phyloP scores from a whole-genome alignment of 2,113 vertebrate genomes.

The Equus przewalskii region DNA sequence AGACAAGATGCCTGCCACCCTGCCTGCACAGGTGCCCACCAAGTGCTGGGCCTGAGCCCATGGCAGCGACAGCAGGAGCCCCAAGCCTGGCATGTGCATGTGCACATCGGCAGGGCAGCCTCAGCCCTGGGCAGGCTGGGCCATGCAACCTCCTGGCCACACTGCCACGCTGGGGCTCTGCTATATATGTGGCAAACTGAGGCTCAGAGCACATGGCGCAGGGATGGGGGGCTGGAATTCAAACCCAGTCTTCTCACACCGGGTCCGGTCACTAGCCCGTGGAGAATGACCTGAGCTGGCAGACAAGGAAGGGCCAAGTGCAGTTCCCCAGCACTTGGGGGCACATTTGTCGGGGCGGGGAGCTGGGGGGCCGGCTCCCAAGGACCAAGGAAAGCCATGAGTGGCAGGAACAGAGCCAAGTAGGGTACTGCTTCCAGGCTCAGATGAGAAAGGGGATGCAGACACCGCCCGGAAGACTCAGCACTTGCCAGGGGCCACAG shows the following conservation, averaged over 20 bases:
- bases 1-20: rapidly evolving
- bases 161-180: neutral
- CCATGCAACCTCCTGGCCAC: neutral
- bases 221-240: slow-evolving; percentile 77
- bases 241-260: neutral
- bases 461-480: rapidly evolving
- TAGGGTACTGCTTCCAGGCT: rapidly evolving
- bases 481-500: rapidly evolving
- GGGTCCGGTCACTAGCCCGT: neutral
- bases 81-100: rapidly evolving
- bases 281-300: neutral
- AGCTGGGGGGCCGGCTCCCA: neutral
- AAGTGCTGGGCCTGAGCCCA: rapidly evolving
- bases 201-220: rapidly evolving
- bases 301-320: neutral
- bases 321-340: neutral
- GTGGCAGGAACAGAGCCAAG: neutral
- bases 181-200: too few species aligned
- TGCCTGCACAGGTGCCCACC: neutral
- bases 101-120: rapidly evolving
- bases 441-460: rapidly evolving
- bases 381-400: neutral
- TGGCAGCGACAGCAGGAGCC: neutral
- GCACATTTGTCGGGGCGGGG: neutral
- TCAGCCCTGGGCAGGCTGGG: neutral